Evolutionary conservation across 2,888 invertebrate species (phyloP).

Genomic region (Scaptomyza parva): DNA sequence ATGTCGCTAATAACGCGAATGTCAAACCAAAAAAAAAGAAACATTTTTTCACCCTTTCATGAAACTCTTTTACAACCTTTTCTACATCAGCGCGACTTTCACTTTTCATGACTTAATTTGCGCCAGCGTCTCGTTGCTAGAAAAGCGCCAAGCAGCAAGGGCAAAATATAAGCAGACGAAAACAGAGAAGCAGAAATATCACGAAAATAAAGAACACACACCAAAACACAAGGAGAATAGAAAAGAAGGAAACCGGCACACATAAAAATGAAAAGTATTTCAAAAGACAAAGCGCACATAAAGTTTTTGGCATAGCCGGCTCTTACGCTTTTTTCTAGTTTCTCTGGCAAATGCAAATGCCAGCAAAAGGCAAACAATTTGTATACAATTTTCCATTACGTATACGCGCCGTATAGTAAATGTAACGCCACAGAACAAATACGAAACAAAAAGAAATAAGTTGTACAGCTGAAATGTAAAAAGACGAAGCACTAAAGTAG

Average conservation of each 20-base stretch:
- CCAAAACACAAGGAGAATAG: slow-evolving; percentile 19
- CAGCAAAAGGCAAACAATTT: slow-evolving; percentile 48
- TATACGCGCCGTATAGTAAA: slow-evolving; percentile 32
- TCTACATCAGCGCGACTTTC: slow-evolving; percentile 44
- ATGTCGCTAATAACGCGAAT: slow-evolving; percentile 58
- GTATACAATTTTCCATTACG: slow-evolving; percentile 49
- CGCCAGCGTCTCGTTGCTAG: slow-evolving; percentile 43
- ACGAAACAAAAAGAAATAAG: too few relatives aligned
- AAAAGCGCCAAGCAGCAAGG: slow-evolving; percentile 41
- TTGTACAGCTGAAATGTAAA: too few relatives aligned
- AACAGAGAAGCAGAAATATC: not conserved
- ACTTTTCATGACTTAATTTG: slow-evolving; percentile 66
- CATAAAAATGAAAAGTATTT: slow-evolving; percentile 61
- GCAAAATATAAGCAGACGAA: slow-evolving; percentile 48
- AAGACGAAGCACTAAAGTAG: too few relatives aligned
- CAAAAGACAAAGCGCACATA: slow-evolving; percentile 53
- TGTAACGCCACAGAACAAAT: too few relatives aligned
- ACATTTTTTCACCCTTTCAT: not conserved
- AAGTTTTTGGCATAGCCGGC: slow-evolving; percentile 40
- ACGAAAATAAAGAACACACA: slow-evolving; percentile 12
- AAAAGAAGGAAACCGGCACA: slow-evolving; percentile 39
- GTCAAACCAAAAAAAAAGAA: slow-evolving; percentile 31
- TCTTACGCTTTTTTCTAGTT: slow-evolving; percentile 2
- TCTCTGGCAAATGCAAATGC: slow-evolving; percentile 31
- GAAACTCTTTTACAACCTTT: slow-evolving; percentile 31